Conservation (phyloP, 2,113 vertebrate genomes). For the Halcyon malimbica region DNA sequence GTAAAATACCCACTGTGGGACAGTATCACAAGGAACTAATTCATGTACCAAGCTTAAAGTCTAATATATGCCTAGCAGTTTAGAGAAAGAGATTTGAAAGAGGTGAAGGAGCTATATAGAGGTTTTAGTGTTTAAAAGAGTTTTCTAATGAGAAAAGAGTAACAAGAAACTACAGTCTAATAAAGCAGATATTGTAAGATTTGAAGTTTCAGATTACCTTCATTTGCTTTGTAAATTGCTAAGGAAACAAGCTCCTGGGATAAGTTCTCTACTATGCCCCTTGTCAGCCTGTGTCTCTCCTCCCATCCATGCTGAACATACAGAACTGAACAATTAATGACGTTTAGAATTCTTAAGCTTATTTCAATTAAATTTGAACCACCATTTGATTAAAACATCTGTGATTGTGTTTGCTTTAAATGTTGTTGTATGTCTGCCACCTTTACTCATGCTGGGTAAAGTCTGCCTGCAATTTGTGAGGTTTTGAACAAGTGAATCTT, state of each 20-base stretch:
- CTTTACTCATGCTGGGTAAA: constrained; percentile 3
- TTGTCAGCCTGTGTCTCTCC: not conserved
- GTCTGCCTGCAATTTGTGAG: not conserved
- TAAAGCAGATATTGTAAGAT: constrained; percentile 60
- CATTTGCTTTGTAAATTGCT: constrained; percentile 59
- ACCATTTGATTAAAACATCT: constrained; percentile 19
- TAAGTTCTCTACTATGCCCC: not conserved
- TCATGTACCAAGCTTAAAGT: constrained; percentile 37
- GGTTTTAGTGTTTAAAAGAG: constrained; percentile 49
- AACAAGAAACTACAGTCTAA: constrained; percentile 61
- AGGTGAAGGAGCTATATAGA: constrained; percentile 18
- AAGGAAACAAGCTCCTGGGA: constrained; percentile 23
- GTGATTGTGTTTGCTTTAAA: not conserved
- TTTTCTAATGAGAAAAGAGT: constrained; percentile 55
- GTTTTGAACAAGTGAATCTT: constrained; percentile 18
- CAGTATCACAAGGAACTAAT: constrained; percentile 47
- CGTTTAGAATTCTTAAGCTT: not conserved
- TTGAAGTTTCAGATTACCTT: constrained; percentile 36
- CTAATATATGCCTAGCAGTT: constrained; percentile 1
- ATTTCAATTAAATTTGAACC: constrained; percentile 9
- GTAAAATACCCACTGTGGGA: constrained; percentile 55
- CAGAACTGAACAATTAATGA: not conserved
- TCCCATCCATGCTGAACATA: not conserved
- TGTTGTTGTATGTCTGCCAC: not conserved
- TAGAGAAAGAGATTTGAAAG: constrained; percentile 19